Base-by-base conservation (phyloP, 1,140 invertebrate species). In the Eumeta japonica region DNA sequence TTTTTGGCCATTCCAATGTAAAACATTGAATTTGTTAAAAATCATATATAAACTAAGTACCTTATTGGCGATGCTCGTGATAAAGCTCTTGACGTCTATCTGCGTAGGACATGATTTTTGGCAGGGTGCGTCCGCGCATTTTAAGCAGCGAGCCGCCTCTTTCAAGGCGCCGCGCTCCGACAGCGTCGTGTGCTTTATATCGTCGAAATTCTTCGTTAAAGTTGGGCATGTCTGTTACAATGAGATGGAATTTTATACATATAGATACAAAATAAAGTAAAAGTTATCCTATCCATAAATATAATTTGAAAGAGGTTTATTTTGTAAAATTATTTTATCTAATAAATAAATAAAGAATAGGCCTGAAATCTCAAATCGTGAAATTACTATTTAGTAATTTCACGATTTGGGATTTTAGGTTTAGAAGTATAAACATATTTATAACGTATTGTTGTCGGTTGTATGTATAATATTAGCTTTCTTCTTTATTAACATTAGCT, bases 71-170 rank as follows among this genome's bases (percentile, higher is more conserved):
- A 99, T 99, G 55, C 91, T 93, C 0, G 90, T 92, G 31, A 99
- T 99, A 58, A 99, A 99, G 16, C 86, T 84, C 68, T 99, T 99
- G 32, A 99, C 85, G 58, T 99, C 96, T 18, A 99, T 71, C 67
- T 98, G 94, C 0, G 96, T 99, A 0, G 96, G 96, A 58, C 96
- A 99, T 3, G 91, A 93, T 70, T 98, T 98, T 75, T 98, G 96
- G 62, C 96, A 99, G 0, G 96, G 96, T 0, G 96, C 95, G 77
- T 99, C 97, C 0, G 91, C 94, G 73, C 96, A 99, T 68, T 98
- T 99, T 5, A 99, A 75, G 63, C 94, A 98, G 36, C 95, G 79
- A 0, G 85, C 82, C 0, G 97, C 92, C 75, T 99, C 96, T 43
- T 79, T 83, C 10, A 99, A 62, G 0, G 96, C 96, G 2, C 86